phyloP scores from a whole-genome alignment of 2,888 invertebrate species.

The Shargacucullia verbasci region DNA sequence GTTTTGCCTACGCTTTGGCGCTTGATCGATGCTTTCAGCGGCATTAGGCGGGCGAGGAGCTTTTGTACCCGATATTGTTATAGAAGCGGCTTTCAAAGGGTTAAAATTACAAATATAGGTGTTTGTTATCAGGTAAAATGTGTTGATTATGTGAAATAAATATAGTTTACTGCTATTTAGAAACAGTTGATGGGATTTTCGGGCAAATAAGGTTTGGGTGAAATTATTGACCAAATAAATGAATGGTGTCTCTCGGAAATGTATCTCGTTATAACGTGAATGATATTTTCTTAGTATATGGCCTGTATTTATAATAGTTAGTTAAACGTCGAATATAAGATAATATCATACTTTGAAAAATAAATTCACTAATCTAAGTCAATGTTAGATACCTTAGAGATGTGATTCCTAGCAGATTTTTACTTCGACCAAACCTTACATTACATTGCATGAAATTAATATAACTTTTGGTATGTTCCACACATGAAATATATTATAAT shows the following conservation, averaged over 20 bases:
- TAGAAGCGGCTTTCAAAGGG: neutral
- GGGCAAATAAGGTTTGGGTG: neutral
- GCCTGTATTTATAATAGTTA: too few relatives aligned
- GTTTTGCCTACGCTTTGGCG: constrained; percentile 17
- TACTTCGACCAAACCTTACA: too few relatives aligned
- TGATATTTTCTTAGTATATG: too few relatives aligned
- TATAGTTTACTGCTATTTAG: neutral
- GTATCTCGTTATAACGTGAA: too few relatives aligned
- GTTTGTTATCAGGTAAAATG: neutral
- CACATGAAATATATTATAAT: too few relatives aligned
- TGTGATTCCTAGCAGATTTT: too few relatives aligned
- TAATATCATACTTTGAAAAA: too few relatives aligned
- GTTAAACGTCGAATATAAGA: too few relatives aligned
- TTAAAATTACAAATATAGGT: neutral
- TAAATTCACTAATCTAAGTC: too few relatives aligned
- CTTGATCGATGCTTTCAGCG: constrained; percentile 38
- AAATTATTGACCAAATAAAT: constrained; percentile 28
- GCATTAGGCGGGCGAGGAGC: neutral
- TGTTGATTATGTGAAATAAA: neutral
- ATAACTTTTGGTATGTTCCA: too few relatives aligned
- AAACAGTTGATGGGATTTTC: neutral
- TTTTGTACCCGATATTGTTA: constrained; percentile 1
- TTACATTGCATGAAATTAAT: too few relatives aligned
- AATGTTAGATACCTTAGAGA: too few relatives aligned
- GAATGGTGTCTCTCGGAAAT: neutral